Percentiles rank a stretch among this genome's conserved stretches.
Conservation (phyloP, 2,888 invertebrate species). For the Dolomedes plantarius region DNA sequence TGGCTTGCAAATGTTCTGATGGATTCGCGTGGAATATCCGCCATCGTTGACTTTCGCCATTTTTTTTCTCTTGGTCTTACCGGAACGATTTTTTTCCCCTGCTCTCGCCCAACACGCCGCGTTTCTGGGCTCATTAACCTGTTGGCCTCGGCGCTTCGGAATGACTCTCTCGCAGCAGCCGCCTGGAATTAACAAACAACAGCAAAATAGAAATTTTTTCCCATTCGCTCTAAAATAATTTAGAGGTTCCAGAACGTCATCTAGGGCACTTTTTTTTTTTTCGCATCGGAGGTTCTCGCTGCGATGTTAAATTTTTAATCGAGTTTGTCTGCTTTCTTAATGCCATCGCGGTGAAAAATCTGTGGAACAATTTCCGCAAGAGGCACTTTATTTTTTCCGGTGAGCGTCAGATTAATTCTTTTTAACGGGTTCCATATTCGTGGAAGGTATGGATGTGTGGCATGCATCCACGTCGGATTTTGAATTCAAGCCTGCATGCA, state of each 20-base stretch:
- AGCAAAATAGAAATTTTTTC: constrained; percentile 40
- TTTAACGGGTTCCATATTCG: too few relatives aligned
- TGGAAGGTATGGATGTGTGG: too few relatives aligned
- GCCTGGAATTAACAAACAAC: constrained; percentile 16
- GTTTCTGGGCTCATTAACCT: constrained; percentile 64
- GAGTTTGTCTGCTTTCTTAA: constrained; percentile 62
- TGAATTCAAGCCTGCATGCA: too few relatives aligned
- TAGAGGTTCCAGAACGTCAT: constrained; percentile 57
- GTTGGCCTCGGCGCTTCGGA: constrained; percentile 45
- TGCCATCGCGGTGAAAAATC: background rate
- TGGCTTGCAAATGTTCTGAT: constrained; percentile 57
- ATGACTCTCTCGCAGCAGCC: background rate
- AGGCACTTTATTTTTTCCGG: too few relatives aligned
- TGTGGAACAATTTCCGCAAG: background rate
- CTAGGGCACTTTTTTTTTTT: background rate
- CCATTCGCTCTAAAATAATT: constrained; percentile 57
- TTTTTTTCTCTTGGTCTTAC: background rate
- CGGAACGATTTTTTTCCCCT: background rate
- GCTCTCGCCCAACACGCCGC: constrained; percentile 9
- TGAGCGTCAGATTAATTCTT: too few relatives aligned
- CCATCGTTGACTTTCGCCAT: constrained; percentile 15
- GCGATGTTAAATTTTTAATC: constrained; percentile 57
- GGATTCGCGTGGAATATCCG: constrained; percentile 48
- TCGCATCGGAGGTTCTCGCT: background rate
- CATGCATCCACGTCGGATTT: too few relatives aligned